These are phyloP conservation scores for Dendrocopos noguchii DNA, from an alignment of 2,113 vertebrate genomes.

Conservation along the genomic window DNA sequence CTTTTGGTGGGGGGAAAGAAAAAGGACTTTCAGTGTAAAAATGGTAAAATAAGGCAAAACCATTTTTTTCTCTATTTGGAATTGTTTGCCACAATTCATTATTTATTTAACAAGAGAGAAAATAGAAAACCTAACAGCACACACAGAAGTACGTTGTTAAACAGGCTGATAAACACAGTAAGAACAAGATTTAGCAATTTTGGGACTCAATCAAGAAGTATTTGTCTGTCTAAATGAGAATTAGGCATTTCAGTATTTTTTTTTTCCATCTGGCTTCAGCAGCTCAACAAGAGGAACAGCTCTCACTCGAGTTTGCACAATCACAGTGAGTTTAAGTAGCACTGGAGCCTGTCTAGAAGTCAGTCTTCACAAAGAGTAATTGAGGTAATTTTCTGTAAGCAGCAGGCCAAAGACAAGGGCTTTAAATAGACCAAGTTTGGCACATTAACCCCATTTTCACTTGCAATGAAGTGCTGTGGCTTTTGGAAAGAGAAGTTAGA, in stretches of 20 bases:
- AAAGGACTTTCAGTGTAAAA: background rate
- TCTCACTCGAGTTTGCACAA: background rate
- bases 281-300: background rate
- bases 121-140: background rate
- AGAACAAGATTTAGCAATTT: background rate
- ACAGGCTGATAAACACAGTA: background rate
- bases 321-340: background rate
- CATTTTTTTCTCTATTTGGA: background rate
- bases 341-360: background rate
- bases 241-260: background rate
- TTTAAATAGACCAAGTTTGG: background rate
- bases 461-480: background rate
- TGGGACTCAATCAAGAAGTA: background rate
- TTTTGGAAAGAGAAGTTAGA: background rate
- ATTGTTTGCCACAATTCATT: background rate
- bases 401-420: background rate
- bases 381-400: background rate
- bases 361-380: background rate
- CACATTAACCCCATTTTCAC: background rate
- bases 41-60: background rate
- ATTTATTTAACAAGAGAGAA: background rate
- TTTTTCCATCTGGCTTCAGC: background rate
- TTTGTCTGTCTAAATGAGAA: background rate
- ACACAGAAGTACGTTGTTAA: background rate
- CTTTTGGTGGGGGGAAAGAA: too few relatives aligned